Evolutionary conservation across 2,797 vertebrate genomes (phyloP).

Genomic region (Rhabdomys pumilio): DNA sequence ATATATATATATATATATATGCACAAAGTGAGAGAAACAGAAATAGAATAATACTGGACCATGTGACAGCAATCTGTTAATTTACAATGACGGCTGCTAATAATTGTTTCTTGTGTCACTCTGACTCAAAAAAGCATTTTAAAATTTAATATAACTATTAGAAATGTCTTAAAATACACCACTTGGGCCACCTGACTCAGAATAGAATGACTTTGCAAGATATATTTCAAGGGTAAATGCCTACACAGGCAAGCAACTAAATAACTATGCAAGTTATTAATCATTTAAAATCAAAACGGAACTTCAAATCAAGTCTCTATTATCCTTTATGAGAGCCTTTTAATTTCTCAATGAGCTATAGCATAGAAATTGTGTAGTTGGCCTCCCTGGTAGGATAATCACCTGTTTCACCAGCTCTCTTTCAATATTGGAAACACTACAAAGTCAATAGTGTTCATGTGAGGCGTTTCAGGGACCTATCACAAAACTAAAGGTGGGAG

Average conservation of each 20-base stretch:
- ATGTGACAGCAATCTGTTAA: constrained; percentile 64
- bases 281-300: not conserved
- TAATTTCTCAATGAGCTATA: not conserved
- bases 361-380: not conserved
- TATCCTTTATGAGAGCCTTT: not conserved
- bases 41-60: constrained; percentile 59
- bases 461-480: not conserved
- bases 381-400: not conserved
- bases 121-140: constrained; percentile 68
- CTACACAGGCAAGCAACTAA: not conserved
- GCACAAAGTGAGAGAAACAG: not conserved
- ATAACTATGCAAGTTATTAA: constrained; percentile 32
- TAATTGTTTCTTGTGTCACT: constrained; percentile 66
- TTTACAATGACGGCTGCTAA: constrained; percentile 53
- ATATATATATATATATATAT: too few species aligned
- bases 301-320: not conserved
- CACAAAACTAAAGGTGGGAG: not conserved
- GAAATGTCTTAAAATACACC: constrained; percentile 56
- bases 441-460: not conserved
- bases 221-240: constrained; percentile 21
- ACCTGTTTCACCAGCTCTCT: not conserved
- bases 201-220: constrained; percentile 56
- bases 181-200: constrained; percentile 54
- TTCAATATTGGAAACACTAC: not conserved
- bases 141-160: constrained; percentile 71